Evolutionary conservation across 2,888 invertebrate genomes (phyloP).

Genomic region (Trachelus tabidus): DNA sequence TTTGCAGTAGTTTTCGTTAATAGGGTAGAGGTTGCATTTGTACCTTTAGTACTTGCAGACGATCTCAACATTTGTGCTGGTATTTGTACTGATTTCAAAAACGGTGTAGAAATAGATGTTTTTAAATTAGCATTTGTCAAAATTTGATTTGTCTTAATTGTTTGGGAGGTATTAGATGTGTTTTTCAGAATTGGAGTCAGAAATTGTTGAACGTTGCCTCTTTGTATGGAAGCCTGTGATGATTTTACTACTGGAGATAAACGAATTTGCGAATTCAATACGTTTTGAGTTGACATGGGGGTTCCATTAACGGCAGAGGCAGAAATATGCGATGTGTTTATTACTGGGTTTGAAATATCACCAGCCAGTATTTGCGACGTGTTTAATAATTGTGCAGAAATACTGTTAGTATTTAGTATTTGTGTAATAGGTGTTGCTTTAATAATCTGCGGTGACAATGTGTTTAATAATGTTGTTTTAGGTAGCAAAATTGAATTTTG

Average conservation of each 20-base stretch:
- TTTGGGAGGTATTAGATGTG: constrained; percentile 23
- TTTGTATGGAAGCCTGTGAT: constrained; percentile 38
- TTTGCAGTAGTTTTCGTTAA: constrained; percentile 25
- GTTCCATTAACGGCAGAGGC: constrained; percentile 13
- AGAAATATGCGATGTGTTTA: constrained; percentile 17
- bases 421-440: constrained; percentile 51
- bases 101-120: constrained; percentile 13
- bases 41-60: constrained; percentile 26
- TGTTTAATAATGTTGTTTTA: constrained; percentile 48
- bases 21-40: constrained; percentile 18
- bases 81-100: constrained; percentile 49
- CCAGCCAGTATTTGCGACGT: constrained; percentile 42
- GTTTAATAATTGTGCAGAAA: constrained; percentile 46
- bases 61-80: constrained; percentile 50
- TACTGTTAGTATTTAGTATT: constrained; percentile 40
- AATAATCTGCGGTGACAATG: constrained; percentile 48
- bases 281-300: constrained; percentile 31
- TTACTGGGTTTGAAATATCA: constrained; percentile 36
- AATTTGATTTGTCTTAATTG: constrained; percentile 19
- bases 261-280: constrained; percentile 42
- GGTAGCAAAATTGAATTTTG: constrained; percentile 52
- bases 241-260: constrained; percentile 44
- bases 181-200: constrained; percentile 45
- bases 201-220: constrained; percentile 44
- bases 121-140: constrained; percentile 14